Evolutionary conservation across 2,888 invertebrate genomes (phyloP).

Genomic region (Hartigia nigra): DNA sequence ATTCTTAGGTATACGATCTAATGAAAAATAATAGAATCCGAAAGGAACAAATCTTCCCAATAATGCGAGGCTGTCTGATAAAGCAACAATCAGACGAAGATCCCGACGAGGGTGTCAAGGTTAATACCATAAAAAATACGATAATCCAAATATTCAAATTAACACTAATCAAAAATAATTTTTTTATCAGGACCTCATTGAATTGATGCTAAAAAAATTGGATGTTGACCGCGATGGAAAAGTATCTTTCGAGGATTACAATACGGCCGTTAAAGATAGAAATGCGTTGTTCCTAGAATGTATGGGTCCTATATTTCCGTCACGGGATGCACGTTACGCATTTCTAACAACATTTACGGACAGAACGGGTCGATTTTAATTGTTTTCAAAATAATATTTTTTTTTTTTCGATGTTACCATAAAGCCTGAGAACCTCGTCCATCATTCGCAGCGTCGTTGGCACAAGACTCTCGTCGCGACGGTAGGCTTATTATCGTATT

Average conservation of each 20-base stretch:
- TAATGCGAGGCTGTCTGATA: conserved; percentile 63
- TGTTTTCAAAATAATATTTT: neutral
- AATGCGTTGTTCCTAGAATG: conserved; percentile 52
- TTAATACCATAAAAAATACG: conserved; percentile 23
- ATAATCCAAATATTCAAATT: neutral
- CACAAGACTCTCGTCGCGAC: neutral
- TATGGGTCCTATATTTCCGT: conserved; percentile 60
- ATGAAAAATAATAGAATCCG: conserved; percentile 50
- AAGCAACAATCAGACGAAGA: conserved; percentile 70
- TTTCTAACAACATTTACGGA: conserved; percentile 56
- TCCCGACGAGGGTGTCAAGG: conserved; percentile 71
- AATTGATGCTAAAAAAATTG: conserved; percentile 70
- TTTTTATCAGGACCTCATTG: conserved; percentile 68
- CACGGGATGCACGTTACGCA: conserved; percentile 48
- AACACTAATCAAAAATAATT: neutral
- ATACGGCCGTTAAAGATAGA: conserved; percentile 64
- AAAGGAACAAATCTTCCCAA: conserved; percentile 58
- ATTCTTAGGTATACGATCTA: conserved; percentile 54
- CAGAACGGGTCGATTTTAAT: conserved; percentile 8
- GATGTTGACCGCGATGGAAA: conserved; percentile 72
- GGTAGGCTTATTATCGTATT: neutral
- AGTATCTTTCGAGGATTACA: conserved; percentile 68
- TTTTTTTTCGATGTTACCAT: neutral
- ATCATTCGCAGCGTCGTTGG: neutral
- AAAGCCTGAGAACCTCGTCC: neutral